These are phyloP conservation scores for Hippocampus comes DNA, from an alignment of 2,113 vertebrate genomes.

Conservation along the genomic window DNA sequence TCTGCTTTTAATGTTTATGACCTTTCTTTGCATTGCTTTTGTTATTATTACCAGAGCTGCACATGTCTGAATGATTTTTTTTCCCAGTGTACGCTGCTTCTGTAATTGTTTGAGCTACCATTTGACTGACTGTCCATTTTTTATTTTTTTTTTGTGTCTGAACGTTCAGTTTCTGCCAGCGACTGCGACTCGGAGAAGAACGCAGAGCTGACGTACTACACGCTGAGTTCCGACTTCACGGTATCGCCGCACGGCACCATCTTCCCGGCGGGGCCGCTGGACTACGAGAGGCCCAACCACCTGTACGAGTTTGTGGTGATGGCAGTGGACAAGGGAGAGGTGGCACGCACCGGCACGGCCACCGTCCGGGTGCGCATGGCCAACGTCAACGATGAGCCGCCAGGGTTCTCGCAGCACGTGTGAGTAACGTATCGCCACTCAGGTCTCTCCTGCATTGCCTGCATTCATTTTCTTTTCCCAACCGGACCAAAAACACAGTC, in stretches of 20 bases:
- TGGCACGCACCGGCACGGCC: conserved; percentile 80
- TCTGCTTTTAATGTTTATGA: too few relatives aligned
- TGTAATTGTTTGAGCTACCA: background rate
- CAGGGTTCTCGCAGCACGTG: conserved; percentile 81
- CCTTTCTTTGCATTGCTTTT: too few relatives aligned
- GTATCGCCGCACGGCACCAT: conserved; percentile 81
- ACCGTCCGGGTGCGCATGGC: conserved; percentile 82
- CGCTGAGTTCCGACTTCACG: conserved; percentile 82
- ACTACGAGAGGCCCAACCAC: conserved; percentile 82
- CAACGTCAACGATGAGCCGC: conserved; percentile 87
- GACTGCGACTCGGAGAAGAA: conserved; percentile 86
- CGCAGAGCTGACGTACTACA: conserved; percentile 80
- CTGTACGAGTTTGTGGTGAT: conserved; percentile 87
- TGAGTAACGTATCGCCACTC: conserved; percentile 54
- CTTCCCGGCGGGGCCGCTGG: conserved; percentile 76
- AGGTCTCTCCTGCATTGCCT: background rate
- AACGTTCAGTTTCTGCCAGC: conserved; percentile 76
- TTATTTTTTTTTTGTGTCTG: background rate
- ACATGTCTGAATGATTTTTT: too few relatives aligned
- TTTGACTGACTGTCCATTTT: background rate
- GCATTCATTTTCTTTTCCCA: too few relatives aligned
- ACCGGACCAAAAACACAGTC: too few relatives aligned
- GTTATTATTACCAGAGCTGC: too few relatives aligned
- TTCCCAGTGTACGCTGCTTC: too few relatives aligned
- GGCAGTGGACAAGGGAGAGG: conserved; percentile 82